A percentile compares a stretch with the other conserved stretches of the same genome.
Evolutionary conservation across 2,113 vertebrate species (phyloP).

Genomic region (Etia nguti): DNA sequence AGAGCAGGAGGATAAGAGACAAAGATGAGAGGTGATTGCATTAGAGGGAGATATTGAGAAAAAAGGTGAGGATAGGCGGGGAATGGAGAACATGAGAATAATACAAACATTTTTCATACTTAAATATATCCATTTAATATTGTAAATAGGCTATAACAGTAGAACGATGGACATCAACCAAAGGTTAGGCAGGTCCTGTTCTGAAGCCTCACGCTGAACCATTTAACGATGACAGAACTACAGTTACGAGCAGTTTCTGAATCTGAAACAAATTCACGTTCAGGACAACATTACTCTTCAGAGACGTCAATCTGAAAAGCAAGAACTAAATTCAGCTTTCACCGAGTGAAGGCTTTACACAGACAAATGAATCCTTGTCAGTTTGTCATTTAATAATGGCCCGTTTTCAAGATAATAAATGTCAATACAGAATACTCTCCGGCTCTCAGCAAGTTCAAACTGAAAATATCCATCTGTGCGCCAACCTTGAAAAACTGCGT

Average conservation of each 20-base stretch:
- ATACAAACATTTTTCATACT: background rate
- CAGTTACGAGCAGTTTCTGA: background rate
- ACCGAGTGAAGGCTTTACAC: background rate
- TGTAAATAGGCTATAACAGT: background rate
- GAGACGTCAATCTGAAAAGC: background rate
- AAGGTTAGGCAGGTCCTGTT: background rate
- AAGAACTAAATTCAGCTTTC: background rate
- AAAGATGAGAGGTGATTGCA: background rate
- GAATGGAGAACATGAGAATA: background rate
- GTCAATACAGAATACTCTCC: background rate
- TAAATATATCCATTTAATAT: background rate
- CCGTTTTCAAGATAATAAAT: background rate
- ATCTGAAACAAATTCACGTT: background rate
- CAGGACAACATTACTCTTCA: background rate
- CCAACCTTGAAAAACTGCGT: background rate
- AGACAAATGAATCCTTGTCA: background rate
- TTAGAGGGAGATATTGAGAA: background rate
- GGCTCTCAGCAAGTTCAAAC: background rate
- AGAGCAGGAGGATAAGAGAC: background rate
- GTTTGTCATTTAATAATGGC: background rate
- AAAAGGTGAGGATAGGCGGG: background rate
- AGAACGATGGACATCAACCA: background rate
- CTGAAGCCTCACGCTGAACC: accelerated
- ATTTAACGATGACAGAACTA: background rate
- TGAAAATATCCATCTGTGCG: slow-evolving; percentile 1